Evolutionary conservation across 2,797 vertebrate genomes (phyloP).

Genomic region (Harpagifer antarcticus): DNA sequence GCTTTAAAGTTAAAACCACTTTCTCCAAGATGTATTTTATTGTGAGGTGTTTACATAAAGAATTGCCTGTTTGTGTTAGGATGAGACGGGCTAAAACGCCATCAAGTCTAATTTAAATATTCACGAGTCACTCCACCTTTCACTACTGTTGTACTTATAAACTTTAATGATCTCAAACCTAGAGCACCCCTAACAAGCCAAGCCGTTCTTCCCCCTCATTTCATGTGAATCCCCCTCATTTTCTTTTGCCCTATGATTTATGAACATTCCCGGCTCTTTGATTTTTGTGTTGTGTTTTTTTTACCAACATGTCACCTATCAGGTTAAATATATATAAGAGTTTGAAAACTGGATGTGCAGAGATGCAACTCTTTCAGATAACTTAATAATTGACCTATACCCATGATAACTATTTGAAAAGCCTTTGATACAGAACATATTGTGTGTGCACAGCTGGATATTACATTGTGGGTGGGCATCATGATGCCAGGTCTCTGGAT

Average conservation of each 20-base stretch:
- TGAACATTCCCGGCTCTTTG: constrained; percentile 24
- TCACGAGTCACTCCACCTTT: not conserved
- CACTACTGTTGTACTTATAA: not conserved
- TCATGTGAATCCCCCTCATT: not conserved
- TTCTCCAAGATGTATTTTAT: constrained; percentile 35
- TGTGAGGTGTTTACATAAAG: constrained; percentile 41
- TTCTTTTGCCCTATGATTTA: constrained; percentile 2
- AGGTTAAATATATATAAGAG: constrained; percentile 24
- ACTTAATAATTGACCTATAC: constrained; percentile 1
- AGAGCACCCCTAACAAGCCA: not conserved
- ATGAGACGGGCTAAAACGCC: constrained; percentile 12
- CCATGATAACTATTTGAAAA: not conserved
- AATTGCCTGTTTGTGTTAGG: constrained; percentile 14
- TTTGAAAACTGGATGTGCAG: constrained; percentile 34
- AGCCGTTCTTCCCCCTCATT: constrained; percentile 1
- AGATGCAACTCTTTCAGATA: constrained; percentile 2
- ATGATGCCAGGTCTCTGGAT: constrained; percentile 21
- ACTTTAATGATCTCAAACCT: constrained; percentile 5
- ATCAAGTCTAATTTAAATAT: constrained; percentile 25
- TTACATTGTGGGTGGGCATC: constrained; percentile 16
- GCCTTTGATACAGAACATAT: constrained; percentile 27
- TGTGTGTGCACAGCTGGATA: constrained; percentile 16
- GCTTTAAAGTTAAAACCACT: constrained; percentile 23
- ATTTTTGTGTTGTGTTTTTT: constrained; percentile 15
- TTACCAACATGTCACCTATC: constrained; percentile 1